phyloP scores from a whole-genome alignment of 2,113 vertebrate genomes.

The Mustela lutreola region DNA sequence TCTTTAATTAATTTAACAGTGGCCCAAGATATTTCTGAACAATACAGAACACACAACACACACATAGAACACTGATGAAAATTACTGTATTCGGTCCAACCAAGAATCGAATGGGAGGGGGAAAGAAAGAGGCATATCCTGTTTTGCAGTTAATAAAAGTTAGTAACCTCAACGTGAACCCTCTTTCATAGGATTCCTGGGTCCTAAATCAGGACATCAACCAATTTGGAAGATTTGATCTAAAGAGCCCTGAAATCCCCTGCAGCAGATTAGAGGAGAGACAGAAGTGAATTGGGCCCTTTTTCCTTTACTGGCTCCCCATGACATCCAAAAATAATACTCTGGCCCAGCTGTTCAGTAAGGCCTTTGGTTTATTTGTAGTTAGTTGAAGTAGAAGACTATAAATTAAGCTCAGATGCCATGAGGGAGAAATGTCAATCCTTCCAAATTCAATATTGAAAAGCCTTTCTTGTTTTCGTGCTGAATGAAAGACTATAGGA shows the following conservation, averaged over 20 bases:
- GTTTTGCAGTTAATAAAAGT: slow-evolving; percentile 77
- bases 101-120: background rate
- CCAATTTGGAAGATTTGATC: slow-evolving; percentile 75
- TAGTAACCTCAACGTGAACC: slow-evolving; percentile 74
- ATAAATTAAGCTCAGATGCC: slow-evolving; percentile 86
- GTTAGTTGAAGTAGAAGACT: slow-evolving; percentile 81
- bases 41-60: slow-evolving; percentile 45
- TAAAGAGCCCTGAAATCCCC: slow-evolving; percentile 54
- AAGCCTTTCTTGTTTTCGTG: slow-evolving; percentile 71
- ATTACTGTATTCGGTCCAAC: slow-evolving; percentile 77
- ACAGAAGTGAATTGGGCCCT: slow-evolving; percentile 71
- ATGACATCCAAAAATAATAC: slow-evolving; percentile 87
- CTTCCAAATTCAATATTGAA: slow-evolving; percentile 83
- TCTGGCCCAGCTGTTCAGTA: slow-evolving; percentile 79
- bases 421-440: slow-evolving; percentile 74
- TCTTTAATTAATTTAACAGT: slow-evolving; percentile 5
- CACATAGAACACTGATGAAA: slow-evolving; percentile 68
- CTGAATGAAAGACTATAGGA: background rate
- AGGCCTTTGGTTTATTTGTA: slow-evolving; percentile 84
- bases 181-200: slow-evolving; percentile 62
- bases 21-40: slow-evolving; percentile 71
- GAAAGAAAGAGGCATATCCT: slow-evolving; percentile 74
- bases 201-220: slow-evolving; percentile 62
- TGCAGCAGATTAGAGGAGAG: background rate
- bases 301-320: slow-evolving; percentile 57